Base-by-base conservation (phyloP, 2,113 vertebrate genomes). In the Probosciger aterrimus region DNA sequence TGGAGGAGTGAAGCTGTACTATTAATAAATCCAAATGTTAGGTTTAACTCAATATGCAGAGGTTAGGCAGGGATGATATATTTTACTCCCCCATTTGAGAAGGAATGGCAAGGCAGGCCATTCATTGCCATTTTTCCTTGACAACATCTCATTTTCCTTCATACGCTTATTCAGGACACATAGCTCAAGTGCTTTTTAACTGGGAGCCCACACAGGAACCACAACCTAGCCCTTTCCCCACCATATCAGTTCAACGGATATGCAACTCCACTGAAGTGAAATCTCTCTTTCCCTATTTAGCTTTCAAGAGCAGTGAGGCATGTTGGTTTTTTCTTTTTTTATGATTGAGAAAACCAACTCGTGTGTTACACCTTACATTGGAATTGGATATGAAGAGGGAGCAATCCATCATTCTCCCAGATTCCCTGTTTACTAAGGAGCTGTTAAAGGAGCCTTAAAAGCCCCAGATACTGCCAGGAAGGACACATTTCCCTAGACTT, bases 1-100 rank as follows among this genome's bases (percentile, higher is more conserved):
- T 11, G 35, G 65, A 95, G 82, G 71, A 86, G 41, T 39, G 31
- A 86, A 73, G n/a, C 33, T 60, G 62, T 60, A 50, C 69, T 95
- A 73, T 86, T 95, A 88, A 91, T 90, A 90, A 94, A 90, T 73
- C 75, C 57, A 93, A 92, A 89, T 57, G 83, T 86, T 92, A 86
- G 65, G 60, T 39, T 94, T 94, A 60, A 92, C 77, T 90, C 62
- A 69, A 70, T 88, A 82, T 41, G 52, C 55, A 91, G 75, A 65
- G 20, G 81, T 95, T 53, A 78, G 68, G 39, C 69, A 94, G 30
- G n/a, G 27, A 50, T 85, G 39, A 94, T 85, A n/a, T 27, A 77
- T 46, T 41, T 11, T 67, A 68, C 12, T 67, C 10, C 28, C 28
- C 15, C 4, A 24, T 78, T 93, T 78, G 57, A 88, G 77, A 78